Evolutionary conservation across 2,113 vertebrate species (phyloP).

Genomic region (Clarias macrocephalus): DNA sequence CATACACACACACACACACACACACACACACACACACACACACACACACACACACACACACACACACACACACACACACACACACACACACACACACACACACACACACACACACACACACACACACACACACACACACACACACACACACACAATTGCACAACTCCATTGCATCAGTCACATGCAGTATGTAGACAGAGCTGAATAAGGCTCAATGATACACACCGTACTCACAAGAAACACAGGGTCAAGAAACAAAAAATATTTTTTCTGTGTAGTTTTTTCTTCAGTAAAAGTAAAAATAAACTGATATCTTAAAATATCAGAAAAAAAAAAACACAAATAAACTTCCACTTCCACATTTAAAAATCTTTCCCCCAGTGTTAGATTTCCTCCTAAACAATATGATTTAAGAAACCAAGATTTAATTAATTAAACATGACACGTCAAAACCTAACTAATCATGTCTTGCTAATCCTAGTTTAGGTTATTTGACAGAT

Average conservation of each 20-base stretch:
- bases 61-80: too few relatives aligned
- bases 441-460: background rate
- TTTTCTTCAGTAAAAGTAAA: background rate
- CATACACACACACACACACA: too few relatives aligned
- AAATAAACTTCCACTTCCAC: too few relatives aligned
- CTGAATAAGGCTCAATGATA: background rate
- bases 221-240: conserved; percentile 9
- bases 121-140: too few relatives aligned
- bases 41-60: too few relatives aligned
- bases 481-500: background rate
- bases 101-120: too few relatives aligned
- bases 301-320: background rate
- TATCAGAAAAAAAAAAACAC: background rate
- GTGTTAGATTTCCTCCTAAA: background rate
- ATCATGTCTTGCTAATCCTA: background rate
- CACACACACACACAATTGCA: too few relatives aligned
- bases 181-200: background rate
- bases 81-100: too few relatives aligned
- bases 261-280: too few relatives aligned
- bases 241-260: background rate
- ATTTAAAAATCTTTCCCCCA: background rate
- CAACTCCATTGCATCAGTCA: background rate
- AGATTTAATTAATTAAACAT: background rate
- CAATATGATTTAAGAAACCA: background rate
- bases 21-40: too few relatives aligned